These are phyloP conservation scores for Colletes collaris DNA, from an alignment of 2,888 invertebrate genomes.

Conservation along the genomic window DNA sequence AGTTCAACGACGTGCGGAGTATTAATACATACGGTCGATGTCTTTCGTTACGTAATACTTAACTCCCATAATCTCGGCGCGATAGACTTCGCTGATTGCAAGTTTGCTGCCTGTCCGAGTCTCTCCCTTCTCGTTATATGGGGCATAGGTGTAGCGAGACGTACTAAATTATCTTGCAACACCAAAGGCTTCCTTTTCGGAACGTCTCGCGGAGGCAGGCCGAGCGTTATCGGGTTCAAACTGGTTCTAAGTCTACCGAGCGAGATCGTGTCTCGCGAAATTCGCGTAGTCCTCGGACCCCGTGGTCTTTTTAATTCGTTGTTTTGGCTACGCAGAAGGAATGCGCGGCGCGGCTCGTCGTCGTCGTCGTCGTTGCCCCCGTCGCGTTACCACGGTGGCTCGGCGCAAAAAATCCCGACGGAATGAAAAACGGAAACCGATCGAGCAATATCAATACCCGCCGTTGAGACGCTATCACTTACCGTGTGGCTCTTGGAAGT, in stretches of 20 bases:
- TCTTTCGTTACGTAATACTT: constrained; percentile 65
- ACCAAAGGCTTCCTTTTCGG: constrained; percentile 15
- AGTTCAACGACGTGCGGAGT: constrained; percentile 56
- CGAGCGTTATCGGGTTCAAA: background rate
- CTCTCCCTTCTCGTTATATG: constrained; percentile 29
- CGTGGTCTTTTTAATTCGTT: background rate
- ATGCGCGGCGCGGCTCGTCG: background rate
- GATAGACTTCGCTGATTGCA: constrained; percentile 51
- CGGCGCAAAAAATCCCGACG: constrained; percentile 19
- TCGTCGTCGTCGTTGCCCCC: too few relatives aligned
- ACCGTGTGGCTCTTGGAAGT: constrained; percentile 28
- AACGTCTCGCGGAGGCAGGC: background rate
- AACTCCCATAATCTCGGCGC: constrained; percentile 47
- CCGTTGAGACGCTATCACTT: constrained; percentile 50
- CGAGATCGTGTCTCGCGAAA: background rate
- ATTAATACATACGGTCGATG: constrained; percentile 69
- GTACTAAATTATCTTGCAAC: constrained; percentile 36
- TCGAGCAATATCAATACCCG: constrained; percentile 45
- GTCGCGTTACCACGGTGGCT: background rate
- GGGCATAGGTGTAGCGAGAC: constrained; percentile 29
- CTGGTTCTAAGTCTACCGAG: constrained; percentile 3
- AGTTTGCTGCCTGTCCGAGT: constrained; percentile 41
- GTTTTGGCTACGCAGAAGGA: background rate
- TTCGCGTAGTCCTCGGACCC: background rate
- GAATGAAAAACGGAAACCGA: constrained; percentile 34